Evolutionary conservation across 2,113 vertebrate species (phyloP).

Genomic region (Pangasianodon gigas): DNA sequence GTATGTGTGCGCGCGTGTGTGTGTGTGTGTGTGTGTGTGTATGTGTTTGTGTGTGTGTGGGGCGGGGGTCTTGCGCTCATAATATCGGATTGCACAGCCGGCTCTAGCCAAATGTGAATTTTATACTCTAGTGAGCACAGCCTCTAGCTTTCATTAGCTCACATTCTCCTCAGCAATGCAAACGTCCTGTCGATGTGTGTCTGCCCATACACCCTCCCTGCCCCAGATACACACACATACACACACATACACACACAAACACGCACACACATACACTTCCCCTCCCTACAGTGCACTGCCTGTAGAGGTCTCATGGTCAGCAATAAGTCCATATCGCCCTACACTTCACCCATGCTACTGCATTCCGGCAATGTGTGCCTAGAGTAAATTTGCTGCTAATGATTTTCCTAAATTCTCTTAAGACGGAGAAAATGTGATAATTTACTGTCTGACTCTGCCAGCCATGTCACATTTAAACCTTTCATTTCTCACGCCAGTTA

Average conservation of each 20-base stretch:
- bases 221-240: neutral
- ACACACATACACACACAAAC: slow-evolving; percentile 2
- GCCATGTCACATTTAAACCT: slow-evolving; percentile 24
- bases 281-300: neutral
- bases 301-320: slow-evolving; percentile 30
- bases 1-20: slow-evolving; percentile 17
- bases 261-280: neutral
- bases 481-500: slow-evolving; percentile 31
- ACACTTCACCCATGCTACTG: slow-evolving; percentile 9
- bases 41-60: slow-evolving; percentile 31
- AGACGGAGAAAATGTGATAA: slow-evolving; percentile 27
- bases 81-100: slow-evolving; percentile 79
- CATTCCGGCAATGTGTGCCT: neutral
- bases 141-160: slow-evolving; percentile 85
- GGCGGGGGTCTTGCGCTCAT: slow-evolving; percentile 64
- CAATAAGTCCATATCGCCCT: slow-evolving; percentile 31
- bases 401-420: slow-evolving; percentile 27
- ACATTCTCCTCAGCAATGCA: slow-evolving; percentile 79
- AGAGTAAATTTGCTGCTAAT: slow-evolving; percentile 15
- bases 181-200: slow-evolving; percentile 71
- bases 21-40: slow-evolving; percentile 25
- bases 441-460: slow-evolving; percentile 9
- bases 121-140: slow-evolving; percentile 81
- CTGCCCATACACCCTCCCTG: neutral
- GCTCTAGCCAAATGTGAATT: slow-evolving; percentile 79